Percentiles rank a stretch among this genome's conserved stretches.
phyloP scores from a whole-genome alignment of 2,888 invertebrate species.

The Tortrix viridana region DNA sequence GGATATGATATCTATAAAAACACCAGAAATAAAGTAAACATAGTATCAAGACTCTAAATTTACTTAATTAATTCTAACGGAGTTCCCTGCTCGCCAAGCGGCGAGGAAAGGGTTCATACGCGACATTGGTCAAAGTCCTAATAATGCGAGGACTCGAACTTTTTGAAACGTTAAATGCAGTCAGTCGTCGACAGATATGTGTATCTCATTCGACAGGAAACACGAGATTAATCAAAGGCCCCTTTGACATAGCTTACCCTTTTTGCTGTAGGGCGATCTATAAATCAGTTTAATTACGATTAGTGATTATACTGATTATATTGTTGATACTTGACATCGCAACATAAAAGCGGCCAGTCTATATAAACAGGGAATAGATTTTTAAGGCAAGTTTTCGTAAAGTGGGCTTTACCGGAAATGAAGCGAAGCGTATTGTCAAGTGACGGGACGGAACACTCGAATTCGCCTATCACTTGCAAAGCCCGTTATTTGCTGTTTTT shows the following conservation, averaged over 20 bases:
- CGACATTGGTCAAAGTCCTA: conserved; percentile 68
- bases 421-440: conserved; percentile 66
- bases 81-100: conserved; percentile 18
- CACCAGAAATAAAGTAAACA: conserved; percentile 46
- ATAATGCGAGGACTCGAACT: conserved; percentile 57
- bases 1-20: too few relatives aligned
- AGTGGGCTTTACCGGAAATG: conserved; percentile 68
- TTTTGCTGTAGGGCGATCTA: conserved; percentile 46
- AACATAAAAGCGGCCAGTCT: conserved; percentile 17
- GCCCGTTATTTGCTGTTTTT: conserved; percentile 69
- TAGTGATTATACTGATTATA: conserved; percentile 51
- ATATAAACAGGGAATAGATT: conserved; percentile 32
- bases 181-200: conserved; percentile 57
- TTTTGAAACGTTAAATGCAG: conserved; percentile 63
- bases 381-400: conserved; percentile 54
- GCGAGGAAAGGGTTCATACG: conserved; percentile 46
- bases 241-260: conserved; percentile 56
- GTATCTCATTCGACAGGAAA: conserved; percentile 53
- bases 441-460: conserved; percentile 50
- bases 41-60: conserved; percentile 46
- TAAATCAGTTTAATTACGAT: conserved; percentile 48
- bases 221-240: conserved; percentile 66
- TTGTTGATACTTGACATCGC: conserved; percentile 40
- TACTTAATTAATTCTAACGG: conserved; percentile 62
- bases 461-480: conserved; percentile 71